These are phyloP conservation scores for Cynocephalus volans DNA, from an alignment of 2,113 vertebrate genomes.

Conservation along the genomic window DNA sequence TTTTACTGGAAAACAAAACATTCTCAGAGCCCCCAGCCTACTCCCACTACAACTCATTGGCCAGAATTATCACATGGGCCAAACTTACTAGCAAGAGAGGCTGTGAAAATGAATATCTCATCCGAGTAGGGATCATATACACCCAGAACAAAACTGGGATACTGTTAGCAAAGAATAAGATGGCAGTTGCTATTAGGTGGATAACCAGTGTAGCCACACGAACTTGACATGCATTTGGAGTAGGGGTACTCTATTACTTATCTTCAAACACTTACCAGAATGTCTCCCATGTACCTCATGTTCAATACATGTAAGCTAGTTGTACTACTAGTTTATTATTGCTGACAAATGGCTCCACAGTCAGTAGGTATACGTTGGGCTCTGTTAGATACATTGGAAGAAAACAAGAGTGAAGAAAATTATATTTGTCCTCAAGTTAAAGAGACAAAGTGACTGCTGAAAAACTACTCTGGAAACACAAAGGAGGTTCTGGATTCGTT, in stretches of 20 bases:
- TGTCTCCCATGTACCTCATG: background rate
- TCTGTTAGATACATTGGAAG: background rate
- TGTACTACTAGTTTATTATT: background rate
- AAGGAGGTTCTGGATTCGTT: background rate
- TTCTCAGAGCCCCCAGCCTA: background rate
- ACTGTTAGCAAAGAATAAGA: background rate
- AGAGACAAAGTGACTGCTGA: background rate
- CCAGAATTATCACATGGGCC: background rate
- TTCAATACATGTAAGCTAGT: background rate
- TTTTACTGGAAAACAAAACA: background rate
- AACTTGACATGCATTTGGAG: background rate
- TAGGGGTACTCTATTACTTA: background rate
- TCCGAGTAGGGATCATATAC: background rate
- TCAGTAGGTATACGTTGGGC: background rate
- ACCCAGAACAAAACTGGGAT: background rate
- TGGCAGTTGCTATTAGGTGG: background rate
- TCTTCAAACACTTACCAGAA: background rate
- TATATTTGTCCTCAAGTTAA: slow-evolving; percentile 4
- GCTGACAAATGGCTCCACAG: background rate
- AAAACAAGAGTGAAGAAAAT: background rate
- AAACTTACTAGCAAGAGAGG: background rate
- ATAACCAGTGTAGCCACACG: background rate
- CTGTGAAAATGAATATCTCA: background rate
- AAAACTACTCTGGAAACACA: background rate
- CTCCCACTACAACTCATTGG: background rate